Conservation (phyloP, 1,140 invertebrate species). For the Dendroctonus valens region DNA sequence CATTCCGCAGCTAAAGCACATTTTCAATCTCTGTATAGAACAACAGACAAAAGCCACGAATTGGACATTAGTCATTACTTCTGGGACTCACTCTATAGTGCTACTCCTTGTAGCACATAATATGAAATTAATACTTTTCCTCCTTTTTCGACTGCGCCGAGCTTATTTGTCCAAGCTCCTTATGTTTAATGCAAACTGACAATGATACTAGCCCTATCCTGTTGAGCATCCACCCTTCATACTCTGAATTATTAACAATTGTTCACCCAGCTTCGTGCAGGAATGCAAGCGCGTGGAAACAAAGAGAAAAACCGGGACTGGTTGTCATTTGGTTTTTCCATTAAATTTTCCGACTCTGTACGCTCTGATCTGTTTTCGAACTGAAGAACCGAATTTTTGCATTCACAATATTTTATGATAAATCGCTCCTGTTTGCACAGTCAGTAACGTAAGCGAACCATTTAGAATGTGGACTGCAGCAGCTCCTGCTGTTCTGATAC, state of each 20-base stretch:
- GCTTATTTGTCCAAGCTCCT: slow-evolving; percentile 1
- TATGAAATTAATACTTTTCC: not conserved
- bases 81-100: not conserved
- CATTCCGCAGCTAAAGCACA: no score
- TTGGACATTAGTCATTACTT: no score
- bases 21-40: no score
- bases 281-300: slow-evolving; percentile 10
- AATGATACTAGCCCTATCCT: slow-evolving; percentile 25
- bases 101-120: not conserved
- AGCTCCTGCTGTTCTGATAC: not conserved
- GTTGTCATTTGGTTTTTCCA: slow-evolving; percentile 1
- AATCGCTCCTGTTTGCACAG: no score
- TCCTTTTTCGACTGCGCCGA: not conserved
- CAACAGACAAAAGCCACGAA: no score
- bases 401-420: no score
- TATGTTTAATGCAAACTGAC: slow-evolving; percentile 25
- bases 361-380: not conserved
- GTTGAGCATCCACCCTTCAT: slow-evolving; percentile 15
- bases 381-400: no score
- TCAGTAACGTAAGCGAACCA: no score
- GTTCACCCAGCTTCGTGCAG: slow-evolving; percentile 20
- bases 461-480: no score
- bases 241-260: slow-evolving; percentile 28
- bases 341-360: slow-evolving; percentile 4
- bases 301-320: slow-evolving; percentile 13